phyloP scores from a whole-genome alignment of 2,888 invertebrate species.

The Mythimna vitellina region DNA sequence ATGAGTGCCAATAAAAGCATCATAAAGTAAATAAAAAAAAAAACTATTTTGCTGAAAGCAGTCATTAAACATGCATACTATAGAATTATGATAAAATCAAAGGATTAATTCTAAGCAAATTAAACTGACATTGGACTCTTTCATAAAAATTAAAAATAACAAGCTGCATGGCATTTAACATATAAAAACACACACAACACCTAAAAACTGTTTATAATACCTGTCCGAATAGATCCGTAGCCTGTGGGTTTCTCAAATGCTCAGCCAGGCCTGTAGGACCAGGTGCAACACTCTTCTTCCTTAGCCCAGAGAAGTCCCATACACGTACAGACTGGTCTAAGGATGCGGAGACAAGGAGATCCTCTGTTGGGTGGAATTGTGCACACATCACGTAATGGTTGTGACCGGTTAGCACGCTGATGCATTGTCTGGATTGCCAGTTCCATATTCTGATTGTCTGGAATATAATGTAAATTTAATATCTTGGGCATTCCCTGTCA shows the following conservation, averaged over 20 bases:
- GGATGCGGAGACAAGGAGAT: slow-evolving; percentile 99
- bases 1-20: too few relatives aligned
- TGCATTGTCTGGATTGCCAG: slow-evolving; percentile 99
- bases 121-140: background rate
- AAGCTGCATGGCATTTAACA: slow-evolving; percentile 21
- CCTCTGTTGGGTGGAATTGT: slow-evolving; percentile 98
- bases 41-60: background rate
- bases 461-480: slow-evolving; percentile 38
- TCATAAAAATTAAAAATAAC: background rate
- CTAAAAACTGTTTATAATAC: slow-evolving; percentile 68
- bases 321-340: slow-evolving; percentile 99
- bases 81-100: background rate
- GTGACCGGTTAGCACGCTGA: slow-evolving; percentile 98
- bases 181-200: slow-evolving; percentile 43
- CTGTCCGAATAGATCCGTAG: slow-evolving; percentile 98
- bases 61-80: background rate
- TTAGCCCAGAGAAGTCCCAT: slow-evolving; percentile 99
- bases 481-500: too few relatives aligned
- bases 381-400: slow-evolving; percentile 99
- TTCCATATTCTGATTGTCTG: slow-evolving; percentile 99
- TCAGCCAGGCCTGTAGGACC: slow-evolving; percentile 98
- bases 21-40: background rate
- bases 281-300: slow-evolving; percentile 99
- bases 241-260: slow-evolving; percentile 95
- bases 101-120: background rate